These are phyloP conservation scores for Triplophysa yarkandensis DNA, from an alignment of 2,797 vertebrate genomes.

Conservation along the genomic window DNA sequence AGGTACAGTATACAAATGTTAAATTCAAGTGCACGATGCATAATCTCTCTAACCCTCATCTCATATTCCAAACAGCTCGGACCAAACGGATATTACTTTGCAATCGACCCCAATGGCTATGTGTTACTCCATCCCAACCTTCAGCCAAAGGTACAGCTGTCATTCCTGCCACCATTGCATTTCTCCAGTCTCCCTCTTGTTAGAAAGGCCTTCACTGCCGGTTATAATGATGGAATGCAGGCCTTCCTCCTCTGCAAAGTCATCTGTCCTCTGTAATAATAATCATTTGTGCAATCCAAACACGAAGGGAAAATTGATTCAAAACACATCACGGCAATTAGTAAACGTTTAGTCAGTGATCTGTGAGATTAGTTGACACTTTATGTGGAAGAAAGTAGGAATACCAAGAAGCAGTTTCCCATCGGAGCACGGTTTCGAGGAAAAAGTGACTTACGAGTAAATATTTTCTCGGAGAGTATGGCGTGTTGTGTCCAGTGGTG, in stretches of 20 bases:
- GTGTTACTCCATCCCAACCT: constrained; percentile 97
- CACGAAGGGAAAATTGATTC: constrained; percentile 23
- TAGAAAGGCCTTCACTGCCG: background rate
- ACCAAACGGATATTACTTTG: constrained; percentile 97
- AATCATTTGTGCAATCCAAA: constrained; percentile 24
- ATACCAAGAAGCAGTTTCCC: background rate
- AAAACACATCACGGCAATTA: constrained; percentile 6
- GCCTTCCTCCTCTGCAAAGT: constrained; percentile 10
- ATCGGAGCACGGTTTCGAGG: constrained; percentile 12
- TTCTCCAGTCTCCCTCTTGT: background rate
- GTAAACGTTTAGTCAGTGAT: constrained; percentile 42
- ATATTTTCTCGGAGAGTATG: constrained; percentile 4
- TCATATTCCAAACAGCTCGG: constrained; percentile 79
- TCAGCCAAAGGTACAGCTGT: constrained; percentile 84
- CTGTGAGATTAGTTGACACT: constrained; percentile 31
- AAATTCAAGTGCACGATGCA: too few relatives aligned
- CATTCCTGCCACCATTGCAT: background rate
- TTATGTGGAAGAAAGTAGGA: background rate
- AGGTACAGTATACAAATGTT: background rate
- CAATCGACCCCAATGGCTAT: constrained; percentile 97
- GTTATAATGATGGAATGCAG: constrained; percentile 13
- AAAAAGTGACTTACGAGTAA: constrained; percentile 38
- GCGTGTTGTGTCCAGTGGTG: background rate
- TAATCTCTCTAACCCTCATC: background rate
- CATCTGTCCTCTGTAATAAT: constrained; percentile 10